Conservation (phyloP, 2,113 vertebrate species). For the Anser brachyrhynchus region DNA sequence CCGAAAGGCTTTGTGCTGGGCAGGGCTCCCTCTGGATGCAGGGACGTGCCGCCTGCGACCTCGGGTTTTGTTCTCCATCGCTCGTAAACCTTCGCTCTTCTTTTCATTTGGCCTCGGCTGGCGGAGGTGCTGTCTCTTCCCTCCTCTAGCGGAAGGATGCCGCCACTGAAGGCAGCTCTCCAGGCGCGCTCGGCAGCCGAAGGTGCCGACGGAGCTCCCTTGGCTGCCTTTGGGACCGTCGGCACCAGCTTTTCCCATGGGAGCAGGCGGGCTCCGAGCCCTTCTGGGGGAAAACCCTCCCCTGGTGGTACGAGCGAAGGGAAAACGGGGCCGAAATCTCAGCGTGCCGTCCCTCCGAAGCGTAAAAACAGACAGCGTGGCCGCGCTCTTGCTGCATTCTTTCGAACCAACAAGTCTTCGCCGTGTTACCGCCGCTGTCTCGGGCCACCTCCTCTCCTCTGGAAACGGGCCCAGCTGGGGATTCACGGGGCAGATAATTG, state of each 20-base stretch:
- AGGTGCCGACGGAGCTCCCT: too few relatives aligned
- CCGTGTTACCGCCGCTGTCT: neutral
- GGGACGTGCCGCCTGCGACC: rapidly evolving
- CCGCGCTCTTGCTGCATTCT: rapidly evolving
- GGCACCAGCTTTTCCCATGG: neutral
- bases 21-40: neutral
- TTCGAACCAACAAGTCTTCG: neutral
- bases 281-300: neutral
- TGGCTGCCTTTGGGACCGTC: neutral
- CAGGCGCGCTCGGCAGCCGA: neutral
- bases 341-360: rapidly evolving
- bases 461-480: neutral
- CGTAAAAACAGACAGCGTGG: rapidly evolving
- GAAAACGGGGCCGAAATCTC: neutral
- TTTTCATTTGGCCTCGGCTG: neutral
- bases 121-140: neutral
- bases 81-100: neutral
- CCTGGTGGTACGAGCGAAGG: neutral
- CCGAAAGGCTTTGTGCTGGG: neutral
- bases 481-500: neutral
- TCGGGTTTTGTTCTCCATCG: neutral
- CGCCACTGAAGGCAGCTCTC: neutral
- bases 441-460: neutral
- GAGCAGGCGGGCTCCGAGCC: neutral
- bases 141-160: neutral